Evolutionary conservation across 2,888 invertebrate species (phyloP).

Genomic region (Lasioglossum vierecki): DNA sequence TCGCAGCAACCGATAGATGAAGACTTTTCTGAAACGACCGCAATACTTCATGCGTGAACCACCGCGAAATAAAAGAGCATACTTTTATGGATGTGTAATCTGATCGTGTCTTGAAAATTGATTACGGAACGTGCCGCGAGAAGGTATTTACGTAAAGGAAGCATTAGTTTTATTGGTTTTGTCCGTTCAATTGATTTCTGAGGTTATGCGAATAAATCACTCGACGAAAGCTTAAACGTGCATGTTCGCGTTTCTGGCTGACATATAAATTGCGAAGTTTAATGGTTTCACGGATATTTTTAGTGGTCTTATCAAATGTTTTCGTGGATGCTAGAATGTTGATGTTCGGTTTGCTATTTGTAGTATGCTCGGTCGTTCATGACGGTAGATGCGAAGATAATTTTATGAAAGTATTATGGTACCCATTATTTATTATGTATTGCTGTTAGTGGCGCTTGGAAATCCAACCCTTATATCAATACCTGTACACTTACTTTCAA

Average conservation of each 20-base stretch:
- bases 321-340: neutral
- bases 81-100: neutral
- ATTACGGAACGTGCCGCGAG: neutral
- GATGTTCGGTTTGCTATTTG: neutral
- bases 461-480: neutral
- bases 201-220: neutral
- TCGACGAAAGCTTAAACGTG: neutral
- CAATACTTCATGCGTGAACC: neutral
- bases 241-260: neutral
- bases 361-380: neutral
- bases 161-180: neutral
- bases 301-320: neutral
- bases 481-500: too few species aligned
- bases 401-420: neutral
- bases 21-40: neutral
- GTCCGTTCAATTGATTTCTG: neutral
- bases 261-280: neutral
- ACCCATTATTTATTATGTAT: too few species aligned
- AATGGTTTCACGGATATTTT: neutral
- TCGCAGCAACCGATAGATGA: neutral
- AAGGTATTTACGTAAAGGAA: neutral
- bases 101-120: neutral
- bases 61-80: neutral
- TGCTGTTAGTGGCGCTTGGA: neutral
- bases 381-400: neutral